A percentile compares a stretch with the other conserved stretches of the same genome.
These are phyloP conservation scores for Prunella fulvescens DNA, from an alignment of 2,113 vertebrate genomes.

Conservation along the genomic window DNA sequence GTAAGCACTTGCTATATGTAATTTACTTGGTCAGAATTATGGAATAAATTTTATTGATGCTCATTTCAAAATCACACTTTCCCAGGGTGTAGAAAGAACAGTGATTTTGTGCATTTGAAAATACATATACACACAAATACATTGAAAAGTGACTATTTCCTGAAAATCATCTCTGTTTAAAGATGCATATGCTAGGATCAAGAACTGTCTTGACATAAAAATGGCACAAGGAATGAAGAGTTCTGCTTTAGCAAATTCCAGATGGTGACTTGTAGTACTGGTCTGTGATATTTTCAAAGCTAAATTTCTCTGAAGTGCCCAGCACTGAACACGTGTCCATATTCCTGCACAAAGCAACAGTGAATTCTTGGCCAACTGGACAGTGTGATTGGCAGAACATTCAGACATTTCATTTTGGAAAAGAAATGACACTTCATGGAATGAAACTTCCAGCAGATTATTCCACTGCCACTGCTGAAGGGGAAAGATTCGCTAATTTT, in stretches of 20 bases:
- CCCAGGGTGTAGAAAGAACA: background rate
- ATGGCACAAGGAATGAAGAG: background rate
- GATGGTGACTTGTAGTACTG: background rate
- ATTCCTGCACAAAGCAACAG: background rate
- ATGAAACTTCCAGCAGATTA: conserved; percentile 32
- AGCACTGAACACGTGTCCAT: background rate
- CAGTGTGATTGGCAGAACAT: conserved; percentile 39
- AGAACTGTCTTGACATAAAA: background rate
- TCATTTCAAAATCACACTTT: background rate
- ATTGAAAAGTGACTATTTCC: background rate
- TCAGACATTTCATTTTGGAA: conserved; percentile 42
- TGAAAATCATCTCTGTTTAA: background rate
- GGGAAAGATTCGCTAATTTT: conserved; percentile 16
- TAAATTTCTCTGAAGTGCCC: background rate
- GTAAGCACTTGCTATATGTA: background rate
- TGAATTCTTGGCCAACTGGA: conserved; percentile 12
- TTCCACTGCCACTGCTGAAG: conserved; percentile 19
- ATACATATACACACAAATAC: background rate
- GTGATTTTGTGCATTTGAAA: background rate
- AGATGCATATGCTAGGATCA: background rate
- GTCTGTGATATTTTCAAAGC: background rate
- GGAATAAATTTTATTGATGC: background rate
- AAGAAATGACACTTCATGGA: conserved; percentile 40
- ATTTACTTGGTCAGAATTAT: background rate
- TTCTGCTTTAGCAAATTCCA: background rate